phyloP scores from a whole-genome alignment of 1,140 invertebrate species.

The Pomacea maculata region DNA sequence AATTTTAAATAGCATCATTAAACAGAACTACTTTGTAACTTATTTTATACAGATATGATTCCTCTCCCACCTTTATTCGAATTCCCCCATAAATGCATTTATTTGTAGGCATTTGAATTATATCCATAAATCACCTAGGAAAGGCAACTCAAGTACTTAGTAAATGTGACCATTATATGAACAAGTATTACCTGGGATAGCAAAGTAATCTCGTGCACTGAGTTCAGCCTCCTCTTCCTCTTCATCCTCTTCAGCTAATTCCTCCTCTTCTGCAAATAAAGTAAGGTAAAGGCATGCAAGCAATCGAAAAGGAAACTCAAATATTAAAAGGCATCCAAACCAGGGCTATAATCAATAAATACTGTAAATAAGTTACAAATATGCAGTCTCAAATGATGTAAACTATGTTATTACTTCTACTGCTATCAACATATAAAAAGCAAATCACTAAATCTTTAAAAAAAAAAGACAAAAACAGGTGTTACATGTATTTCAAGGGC shows the following conservation, averaged over 20 bases:
- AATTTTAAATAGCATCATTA: too few relatives aligned
- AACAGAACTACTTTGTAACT: too few relatives aligned
- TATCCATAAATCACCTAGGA: too few relatives aligned
- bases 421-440: too few relatives aligned
- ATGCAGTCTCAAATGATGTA: not conserved
- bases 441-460: too few relatives aligned
- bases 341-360: conserved; percentile 21
- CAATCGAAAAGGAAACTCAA: conserved; percentile 25
- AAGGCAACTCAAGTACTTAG: not conserved
- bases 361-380: conserved; percentile 24
- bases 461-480: too few relatives aligned
- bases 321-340: conserved; percentile 25
- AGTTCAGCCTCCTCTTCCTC: conserved; percentile 62
- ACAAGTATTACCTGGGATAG: conserved; percentile 17
- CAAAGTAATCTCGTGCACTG: conserved; percentile 68
- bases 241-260: conserved; percentile 63
- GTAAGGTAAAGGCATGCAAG: conserved; percentile 26
- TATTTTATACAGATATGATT: too few relatives aligned
- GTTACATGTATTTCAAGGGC: too few relatives aligned
- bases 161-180: not conserved
- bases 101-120: too few relatives aligned
- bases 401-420: not conserved
- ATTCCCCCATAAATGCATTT: too few relatives aligned
- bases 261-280: conserved; percentile 46
- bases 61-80: too few relatives aligned